A percentile compares a stretch with the other conserved stretches of the same genome.
Conservation (phyloP, 1,140 invertebrate genomes). For the Planococcus citri region DNA sequence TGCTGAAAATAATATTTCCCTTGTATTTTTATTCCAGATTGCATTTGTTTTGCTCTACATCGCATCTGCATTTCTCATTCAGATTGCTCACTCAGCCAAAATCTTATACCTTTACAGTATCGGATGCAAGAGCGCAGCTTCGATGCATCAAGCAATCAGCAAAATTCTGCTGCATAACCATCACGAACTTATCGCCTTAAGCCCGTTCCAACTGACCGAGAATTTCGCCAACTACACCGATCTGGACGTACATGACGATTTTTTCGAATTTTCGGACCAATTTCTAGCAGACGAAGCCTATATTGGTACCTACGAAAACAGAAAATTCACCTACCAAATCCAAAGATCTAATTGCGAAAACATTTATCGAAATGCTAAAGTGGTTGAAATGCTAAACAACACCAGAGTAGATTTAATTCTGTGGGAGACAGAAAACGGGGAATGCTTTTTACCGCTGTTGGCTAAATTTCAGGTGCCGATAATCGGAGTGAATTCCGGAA, state of each 20-base stretch:
- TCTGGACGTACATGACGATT: neutral
- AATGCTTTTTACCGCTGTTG: too few relatives aligned
- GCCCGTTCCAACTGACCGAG: neutral
- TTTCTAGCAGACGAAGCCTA: neutral
- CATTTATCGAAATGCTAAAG: neutral
- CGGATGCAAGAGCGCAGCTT: neutral
- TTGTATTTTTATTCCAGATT: too few relatives aligned
- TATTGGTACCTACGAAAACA: neutral
- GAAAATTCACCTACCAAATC: neutral
- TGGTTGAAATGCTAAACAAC: neutral
- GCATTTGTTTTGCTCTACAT: too few relatives aligned
- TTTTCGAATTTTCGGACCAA: neutral
- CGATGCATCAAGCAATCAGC: neutral
- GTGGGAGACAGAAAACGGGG: too few relatives aligned
- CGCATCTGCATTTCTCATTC: too few relatives aligned
- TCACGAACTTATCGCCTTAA: neutral
- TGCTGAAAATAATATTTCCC: too few relatives aligned
- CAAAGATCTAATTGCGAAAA: neutral
- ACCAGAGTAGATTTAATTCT: too few relatives aligned
- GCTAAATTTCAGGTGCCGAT: too few relatives aligned
- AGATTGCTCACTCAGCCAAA: too few relatives aligned
- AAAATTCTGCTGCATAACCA: neutral
- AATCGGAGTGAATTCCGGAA: too few relatives aligned
- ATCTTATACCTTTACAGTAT: neutral
- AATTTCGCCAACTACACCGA: neutral